Conservation (phyloP, 1,140 invertebrate genomes). For the Homalodisca vitripennis region DNA sequence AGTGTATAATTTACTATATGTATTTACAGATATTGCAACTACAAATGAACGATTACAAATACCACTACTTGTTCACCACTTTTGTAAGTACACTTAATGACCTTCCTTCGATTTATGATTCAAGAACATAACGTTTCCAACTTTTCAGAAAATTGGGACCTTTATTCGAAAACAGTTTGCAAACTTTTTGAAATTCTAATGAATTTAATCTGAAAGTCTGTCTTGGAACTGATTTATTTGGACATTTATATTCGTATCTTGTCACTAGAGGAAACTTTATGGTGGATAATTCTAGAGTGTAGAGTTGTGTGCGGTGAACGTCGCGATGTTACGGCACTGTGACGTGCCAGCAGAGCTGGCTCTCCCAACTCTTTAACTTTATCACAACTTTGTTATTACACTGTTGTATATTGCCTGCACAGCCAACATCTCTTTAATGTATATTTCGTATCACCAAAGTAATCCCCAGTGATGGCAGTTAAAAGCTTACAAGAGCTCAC, state of each 20-base stretch:
- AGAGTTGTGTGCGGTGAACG: too few relatives aligned
- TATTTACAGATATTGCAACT: constrained; percentile 58
- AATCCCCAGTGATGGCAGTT: neutral
- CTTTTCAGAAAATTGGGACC: too few relatives aligned
- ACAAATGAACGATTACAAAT: constrained; percentile 69
- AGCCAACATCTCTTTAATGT: constrained; percentile 7
- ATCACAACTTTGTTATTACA: constrained; percentile 25
- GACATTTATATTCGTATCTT: constrained; percentile 13
- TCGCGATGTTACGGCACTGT: too few relatives aligned
- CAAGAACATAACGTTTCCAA: too few relatives aligned
- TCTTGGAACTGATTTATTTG: constrained; percentile 10
- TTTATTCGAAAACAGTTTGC: too few relatives aligned
- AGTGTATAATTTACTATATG: neutral
- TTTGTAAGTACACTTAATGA: constrained; percentile 57
- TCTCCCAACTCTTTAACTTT: constrained; percentile 9
- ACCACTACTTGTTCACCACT: constrained; percentile 67
- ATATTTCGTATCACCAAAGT: constrained; percentile 3
- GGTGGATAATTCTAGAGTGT: neutral
- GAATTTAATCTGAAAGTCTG: neutral
- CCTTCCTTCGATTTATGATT: neutral
- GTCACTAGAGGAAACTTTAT: constrained; percentile 3
- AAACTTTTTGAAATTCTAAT: neutral
- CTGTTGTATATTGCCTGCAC: constrained; percentile 6
- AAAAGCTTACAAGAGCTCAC: neutral
- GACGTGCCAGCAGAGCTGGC: too few relatives aligned